Evolutionary conservation across 2,113 vertebrate species (phyloP).

Genomic region (Hippocampus guttulatus): DNA sequence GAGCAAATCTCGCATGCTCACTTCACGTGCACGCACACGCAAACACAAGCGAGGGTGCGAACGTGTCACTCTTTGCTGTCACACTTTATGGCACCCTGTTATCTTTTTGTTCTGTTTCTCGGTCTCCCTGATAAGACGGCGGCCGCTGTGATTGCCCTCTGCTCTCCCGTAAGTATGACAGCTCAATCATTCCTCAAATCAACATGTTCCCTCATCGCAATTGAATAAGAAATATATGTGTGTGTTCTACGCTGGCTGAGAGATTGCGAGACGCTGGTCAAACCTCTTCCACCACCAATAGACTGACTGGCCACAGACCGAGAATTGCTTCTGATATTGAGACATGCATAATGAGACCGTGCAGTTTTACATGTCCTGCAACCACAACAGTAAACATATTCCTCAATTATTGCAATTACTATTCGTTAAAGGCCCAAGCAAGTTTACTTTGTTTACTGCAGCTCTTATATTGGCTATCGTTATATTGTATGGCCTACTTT

Average conservation of each 20-base stretch:
- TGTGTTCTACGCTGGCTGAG: background rate
- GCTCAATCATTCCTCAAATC: constrained; percentile 59
- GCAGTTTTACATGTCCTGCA: background rate
- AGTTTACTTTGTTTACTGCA: background rate
- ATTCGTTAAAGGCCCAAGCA: background rate
- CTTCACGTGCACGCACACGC: constrained; percentile 26
- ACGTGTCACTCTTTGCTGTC: constrained; percentile 29
- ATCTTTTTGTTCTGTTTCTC: constrained; percentile 44
- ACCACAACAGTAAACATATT: background rate
- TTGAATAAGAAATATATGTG: constrained; percentile 14
- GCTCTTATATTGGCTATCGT: no score
- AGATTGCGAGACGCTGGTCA: background rate
- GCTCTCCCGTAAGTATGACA: constrained; percentile 42
- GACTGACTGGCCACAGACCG: background rate
- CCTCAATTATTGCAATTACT: background rate
- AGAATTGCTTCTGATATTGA: background rate
- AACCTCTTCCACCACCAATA: background rate
- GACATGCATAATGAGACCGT: background rate
- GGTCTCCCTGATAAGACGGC: constrained; percentile 36
- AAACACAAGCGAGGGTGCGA: constrained; percentile 18
- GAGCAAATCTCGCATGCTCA: constrained; percentile 38
- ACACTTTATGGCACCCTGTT: constrained; percentile 59
- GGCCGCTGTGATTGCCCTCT: constrained; percentile 54
- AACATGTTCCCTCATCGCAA: constrained; percentile 27
- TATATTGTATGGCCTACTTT: no score